Evolutionary conservation across 2,888 invertebrate species (phyloP).

Genomic region (Melinaea marsaeus): DNA sequence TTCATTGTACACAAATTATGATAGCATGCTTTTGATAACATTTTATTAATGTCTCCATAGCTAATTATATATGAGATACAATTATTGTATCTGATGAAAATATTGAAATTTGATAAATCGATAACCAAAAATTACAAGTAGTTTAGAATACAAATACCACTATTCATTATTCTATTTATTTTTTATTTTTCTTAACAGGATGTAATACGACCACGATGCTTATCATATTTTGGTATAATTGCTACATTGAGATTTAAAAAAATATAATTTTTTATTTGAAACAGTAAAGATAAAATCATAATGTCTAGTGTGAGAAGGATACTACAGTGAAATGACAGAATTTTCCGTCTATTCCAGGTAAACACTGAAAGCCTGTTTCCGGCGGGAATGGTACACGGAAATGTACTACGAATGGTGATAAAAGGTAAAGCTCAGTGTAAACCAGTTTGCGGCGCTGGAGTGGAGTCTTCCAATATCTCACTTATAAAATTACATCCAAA

Average conservation of each 20-base stretch:
- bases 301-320: slow-evolving; percentile 8
- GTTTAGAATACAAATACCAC: no score
- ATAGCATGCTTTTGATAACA: no score
- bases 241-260: neutral
- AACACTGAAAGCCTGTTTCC: slow-evolving; percentile 64
- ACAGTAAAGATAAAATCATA: neutral
- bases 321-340: slow-evolving; percentile 10
- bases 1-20: neutral
- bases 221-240: no score
- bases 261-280: neutral
- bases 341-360: slow-evolving; percentile 41
- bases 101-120: no score
- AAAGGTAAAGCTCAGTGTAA: slow-evolving; percentile 52
- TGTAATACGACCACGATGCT: no score
- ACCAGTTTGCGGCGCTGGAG: slow-evolving; percentile 50
- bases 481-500: slow-evolving; percentile 22
- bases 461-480: slow-evolving; percentile 27
- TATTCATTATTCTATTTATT: no score
- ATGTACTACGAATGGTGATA: slow-evolving; percentile 59
- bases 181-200: no score
- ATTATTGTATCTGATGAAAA: no score
- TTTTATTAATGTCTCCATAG: no score
- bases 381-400: slow-evolving; percentile 61
- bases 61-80: no score
- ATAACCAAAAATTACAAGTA: no score